Conservation (phyloP, 2,113 vertebrate species). For the Chascanopsetta lugubris region DNA sequence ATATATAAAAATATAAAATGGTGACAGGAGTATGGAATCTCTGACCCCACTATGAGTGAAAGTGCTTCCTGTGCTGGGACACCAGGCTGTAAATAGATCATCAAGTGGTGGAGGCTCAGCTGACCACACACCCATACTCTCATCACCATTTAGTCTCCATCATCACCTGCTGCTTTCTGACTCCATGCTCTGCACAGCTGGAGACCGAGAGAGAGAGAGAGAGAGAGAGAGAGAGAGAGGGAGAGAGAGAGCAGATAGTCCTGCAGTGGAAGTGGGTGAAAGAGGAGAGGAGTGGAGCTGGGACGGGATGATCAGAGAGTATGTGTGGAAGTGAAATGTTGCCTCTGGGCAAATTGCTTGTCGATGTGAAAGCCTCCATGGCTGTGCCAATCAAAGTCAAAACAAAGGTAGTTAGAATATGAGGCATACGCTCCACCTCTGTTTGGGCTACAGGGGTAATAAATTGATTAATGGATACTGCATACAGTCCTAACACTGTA, state of each 20-base stretch:
- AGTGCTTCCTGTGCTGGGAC: background rate
- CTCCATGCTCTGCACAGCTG: constrained; percentile 10
- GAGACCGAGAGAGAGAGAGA: constrained; percentile 16
- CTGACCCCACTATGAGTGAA: background rate
- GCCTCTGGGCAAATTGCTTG: constrained; percentile 1
- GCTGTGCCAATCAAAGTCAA: background rate
- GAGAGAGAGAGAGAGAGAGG: background rate
- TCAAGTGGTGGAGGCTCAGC: constrained; percentile 31
- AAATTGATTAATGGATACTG: too few relatives aligned
- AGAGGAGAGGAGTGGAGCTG: background rate
- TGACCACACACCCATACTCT: constrained; percentile 12
- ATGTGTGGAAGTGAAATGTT: background rate
- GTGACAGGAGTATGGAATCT: constrained; percentile 3
- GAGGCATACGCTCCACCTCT: too few relatives aligned
- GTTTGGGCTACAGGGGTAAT: background rate
- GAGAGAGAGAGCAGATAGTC: background rate
- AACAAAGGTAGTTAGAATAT: background rate
- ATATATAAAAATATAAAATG: constrained; percentile 8
- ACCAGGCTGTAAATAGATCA: constrained; percentile 33
- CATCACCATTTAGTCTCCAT: constrained; percentile 17
- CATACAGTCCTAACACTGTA: background rate
- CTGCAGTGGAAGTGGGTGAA: background rate
- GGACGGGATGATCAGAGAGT: background rate
- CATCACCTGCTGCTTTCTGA: constrained; percentile 7
- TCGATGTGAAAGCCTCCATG: background rate